Conservation (phyloP, 2,113 vertebrate species). For the Stictonetta naevosa region DNA sequence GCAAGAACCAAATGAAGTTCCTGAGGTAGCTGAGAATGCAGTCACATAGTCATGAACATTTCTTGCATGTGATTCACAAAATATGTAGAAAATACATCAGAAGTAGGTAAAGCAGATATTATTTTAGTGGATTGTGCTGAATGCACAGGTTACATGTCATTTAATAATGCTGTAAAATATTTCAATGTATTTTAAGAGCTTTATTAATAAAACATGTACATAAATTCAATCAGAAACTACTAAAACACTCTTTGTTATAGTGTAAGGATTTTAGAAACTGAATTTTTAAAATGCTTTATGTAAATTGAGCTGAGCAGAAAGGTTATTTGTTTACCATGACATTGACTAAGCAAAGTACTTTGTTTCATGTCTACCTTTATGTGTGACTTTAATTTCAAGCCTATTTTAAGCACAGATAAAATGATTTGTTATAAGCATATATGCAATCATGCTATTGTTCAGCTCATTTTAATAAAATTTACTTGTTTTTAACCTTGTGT, state of each 20-base stretch:
- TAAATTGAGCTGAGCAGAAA: not conserved
- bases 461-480: not conserved
- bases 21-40: not conserved
- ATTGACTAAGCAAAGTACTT: not conserved
- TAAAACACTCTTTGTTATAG: not conserved
- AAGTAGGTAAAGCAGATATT: not conserved
- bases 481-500: not conserved
- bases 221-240: not conserved
- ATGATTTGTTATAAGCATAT: not conserved
- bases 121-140: not conserved
- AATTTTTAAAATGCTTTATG: not conserved
- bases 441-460: not conserved
- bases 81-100: not conserved
- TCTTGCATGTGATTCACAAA: not conserved
- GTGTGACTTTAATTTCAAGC: not conserved
- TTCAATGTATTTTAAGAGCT: not conserved
- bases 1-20: not conserved
- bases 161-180: not conserved
- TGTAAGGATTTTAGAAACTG: not conserved
- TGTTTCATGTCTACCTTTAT: not conserved
- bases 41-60: not conserved
- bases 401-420: not conserved
- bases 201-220: not conserved
- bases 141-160: not conserved
- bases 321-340: not conserved